phyloP scores from a whole-genome alignment of 2,113 vertebrate genomes.

The Eurystomus gularis region DNA sequence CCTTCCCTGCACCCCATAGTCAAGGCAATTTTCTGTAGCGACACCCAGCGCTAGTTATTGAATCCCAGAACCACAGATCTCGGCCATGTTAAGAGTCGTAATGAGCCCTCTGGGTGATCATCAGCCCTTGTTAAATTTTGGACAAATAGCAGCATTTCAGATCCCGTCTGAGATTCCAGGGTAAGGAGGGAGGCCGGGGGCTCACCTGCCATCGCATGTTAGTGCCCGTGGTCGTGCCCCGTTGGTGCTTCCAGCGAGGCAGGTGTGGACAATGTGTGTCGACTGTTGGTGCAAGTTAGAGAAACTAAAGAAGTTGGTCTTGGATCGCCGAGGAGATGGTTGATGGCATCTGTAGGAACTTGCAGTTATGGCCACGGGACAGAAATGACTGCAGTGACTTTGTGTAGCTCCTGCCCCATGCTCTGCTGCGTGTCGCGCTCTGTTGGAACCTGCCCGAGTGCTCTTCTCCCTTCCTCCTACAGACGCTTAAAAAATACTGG shows the following conservation, averaged over 20 bases:
- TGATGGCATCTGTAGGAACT: background rate
- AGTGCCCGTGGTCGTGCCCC: accelerated
- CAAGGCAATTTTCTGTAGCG: background rate
- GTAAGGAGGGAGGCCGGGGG: background rate
- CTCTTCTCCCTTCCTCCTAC: background rate
- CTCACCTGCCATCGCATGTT: accelerated
- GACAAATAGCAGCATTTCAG: background rate
- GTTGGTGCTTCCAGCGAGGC: accelerated
- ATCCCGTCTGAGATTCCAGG: background rate
- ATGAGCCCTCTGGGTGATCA: accelerated
- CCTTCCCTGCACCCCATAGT: accelerated
- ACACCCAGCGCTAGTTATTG: accelerated
- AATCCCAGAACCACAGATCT: background rate
- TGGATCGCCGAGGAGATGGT: background rate
- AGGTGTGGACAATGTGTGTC: accelerated
- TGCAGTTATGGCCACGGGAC: background rate
- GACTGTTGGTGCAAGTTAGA: background rate
- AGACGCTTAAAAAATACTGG: background rate
- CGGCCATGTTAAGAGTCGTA: background rate
- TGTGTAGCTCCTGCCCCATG: background rate
- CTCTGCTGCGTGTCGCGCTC: accelerated
- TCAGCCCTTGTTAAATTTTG: background rate
- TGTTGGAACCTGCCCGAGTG: background rate
- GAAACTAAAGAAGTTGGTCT: background rate
- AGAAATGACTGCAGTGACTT: background rate